Percentiles rank a stretch among this genome's conserved stretches.
Conservation (phyloP, 2,888 invertebrate genomes). For the Drosophila dives region DNA sequence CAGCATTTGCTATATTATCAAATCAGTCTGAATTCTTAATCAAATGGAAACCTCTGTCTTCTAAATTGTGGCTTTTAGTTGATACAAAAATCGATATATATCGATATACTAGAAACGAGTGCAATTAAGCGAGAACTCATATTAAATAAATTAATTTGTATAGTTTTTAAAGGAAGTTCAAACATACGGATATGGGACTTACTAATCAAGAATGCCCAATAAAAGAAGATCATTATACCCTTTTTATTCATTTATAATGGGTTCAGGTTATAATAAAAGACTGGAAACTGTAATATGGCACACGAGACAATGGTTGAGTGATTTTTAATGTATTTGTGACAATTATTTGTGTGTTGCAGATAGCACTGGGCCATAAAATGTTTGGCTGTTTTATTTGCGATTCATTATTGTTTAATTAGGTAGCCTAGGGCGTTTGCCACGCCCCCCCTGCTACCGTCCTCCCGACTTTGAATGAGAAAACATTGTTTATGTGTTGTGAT, state of each 20-base stretch:
- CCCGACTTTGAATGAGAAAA: slow-evolving; percentile 16
- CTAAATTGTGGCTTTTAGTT: neutral
- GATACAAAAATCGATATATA: neutral
- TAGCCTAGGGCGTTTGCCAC: slow-evolving; percentile 1
- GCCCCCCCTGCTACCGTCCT: neutral
- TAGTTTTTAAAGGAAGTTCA: neutral
- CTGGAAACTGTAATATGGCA: slow-evolving; percentile 57
- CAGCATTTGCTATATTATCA: no score
- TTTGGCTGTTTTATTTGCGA: slow-evolving; percentile 69
- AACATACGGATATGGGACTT: neutral
- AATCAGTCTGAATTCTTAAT: neutral
- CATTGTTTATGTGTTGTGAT: slow-evolving; percentile 26
- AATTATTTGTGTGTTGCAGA: slow-evolving; percentile 62
- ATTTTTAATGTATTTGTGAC: slow-evolving; percentile 80
- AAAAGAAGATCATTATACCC: neutral
- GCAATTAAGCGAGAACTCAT: neutral
- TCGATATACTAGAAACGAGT: neutral
- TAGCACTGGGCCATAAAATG: slow-evolving; percentile 63
- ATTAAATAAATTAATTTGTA: neutral
- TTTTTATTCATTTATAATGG: neutral
- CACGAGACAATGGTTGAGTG: slow-evolving; percentile 77
- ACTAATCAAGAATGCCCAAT: neutral
- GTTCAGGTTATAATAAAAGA: slow-evolving; percentile 12
- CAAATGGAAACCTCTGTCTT: neutral
- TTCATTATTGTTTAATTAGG: slow-evolving; percentile 75